A percentile compares a stretch with the other conserved stretches of the same genome.
Conservation (phyloP, 2,888 invertebrate genomes). For the Agonopterix heracliana region DNA sequence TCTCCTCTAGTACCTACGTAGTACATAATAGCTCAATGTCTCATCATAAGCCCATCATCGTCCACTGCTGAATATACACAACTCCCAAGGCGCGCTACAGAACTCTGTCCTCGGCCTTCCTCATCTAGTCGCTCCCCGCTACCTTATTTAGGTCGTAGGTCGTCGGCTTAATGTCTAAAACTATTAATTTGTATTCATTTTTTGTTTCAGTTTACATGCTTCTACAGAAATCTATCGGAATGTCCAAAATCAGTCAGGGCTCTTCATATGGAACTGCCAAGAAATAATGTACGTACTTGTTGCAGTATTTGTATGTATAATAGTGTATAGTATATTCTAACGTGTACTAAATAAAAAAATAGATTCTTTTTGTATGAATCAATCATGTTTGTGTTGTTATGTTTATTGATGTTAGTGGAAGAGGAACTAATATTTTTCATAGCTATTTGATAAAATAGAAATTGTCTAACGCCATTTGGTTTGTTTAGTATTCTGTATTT, state of each 20-base stretch:
- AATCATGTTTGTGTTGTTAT: slow-evolving; percentile 17
- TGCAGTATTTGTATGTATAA: slow-evolving; percentile 23
- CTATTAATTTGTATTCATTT: slow-evolving; percentile 9
- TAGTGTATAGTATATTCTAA: slow-evolving; percentile 19
- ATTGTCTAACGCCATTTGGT: not conserved
- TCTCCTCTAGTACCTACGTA: too few species aligned
- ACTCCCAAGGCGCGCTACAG: too few species aligned
- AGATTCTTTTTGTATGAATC: slow-evolving; percentile 14
- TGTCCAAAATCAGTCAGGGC: slow-evolving; percentile 89
- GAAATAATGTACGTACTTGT: slow-evolving; percentile 46
- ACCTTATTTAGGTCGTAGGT: too few species aligned
- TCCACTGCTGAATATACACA: too few species aligned
- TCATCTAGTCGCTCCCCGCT: too few species aligned
- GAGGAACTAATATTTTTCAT: slow-evolving; percentile 1
- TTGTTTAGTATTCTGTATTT: not conserved
- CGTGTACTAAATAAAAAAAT: slow-evolving; percentile 12
- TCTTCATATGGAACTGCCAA: slow-evolving; percentile 86
- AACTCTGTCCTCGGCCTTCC: too few species aligned
- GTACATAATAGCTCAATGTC: too few species aligned
- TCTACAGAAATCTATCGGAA: slow-evolving; percentile 86
- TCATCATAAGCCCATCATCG: too few species aligned
- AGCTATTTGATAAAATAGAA: slow-evolving; percentile 1
- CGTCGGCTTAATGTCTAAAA: too few species aligned
- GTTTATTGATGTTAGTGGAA: slow-evolving; percentile 2
- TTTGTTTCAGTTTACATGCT: slow-evolving; percentile 83